phyloP scores from a whole-genome alignment of 2,113 vertebrate species.

The Oophaga pumilio region DNA sequence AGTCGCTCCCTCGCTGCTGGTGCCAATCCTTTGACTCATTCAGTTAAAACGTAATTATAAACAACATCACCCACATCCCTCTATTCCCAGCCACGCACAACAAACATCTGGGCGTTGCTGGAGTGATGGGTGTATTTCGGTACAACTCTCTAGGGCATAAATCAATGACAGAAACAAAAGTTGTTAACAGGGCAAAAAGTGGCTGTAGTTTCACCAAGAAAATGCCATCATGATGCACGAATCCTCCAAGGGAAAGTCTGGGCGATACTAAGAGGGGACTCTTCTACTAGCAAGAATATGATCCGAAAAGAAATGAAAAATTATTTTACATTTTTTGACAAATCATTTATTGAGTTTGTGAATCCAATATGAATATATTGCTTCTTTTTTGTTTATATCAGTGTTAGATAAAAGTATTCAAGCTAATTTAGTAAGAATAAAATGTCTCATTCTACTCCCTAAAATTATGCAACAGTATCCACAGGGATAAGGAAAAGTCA shows the following conservation, averaged over 20 bases:
- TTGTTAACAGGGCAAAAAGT: conserved; percentile 13
- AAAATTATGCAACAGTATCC: no score
- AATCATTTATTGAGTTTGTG: no score
- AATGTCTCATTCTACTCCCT: no score
- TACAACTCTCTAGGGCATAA: conserved; percentile 18
- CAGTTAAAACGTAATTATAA: conserved; percentile 46
- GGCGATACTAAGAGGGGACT: not conserved
- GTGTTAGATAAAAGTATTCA: no score
- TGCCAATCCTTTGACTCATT: conserved; percentile 50
- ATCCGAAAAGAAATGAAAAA: no score
- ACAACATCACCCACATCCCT: conserved; percentile 42
- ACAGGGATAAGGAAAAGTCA: no score
- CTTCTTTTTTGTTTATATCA: no score
- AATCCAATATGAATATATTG: no score
- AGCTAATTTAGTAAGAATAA: no score
- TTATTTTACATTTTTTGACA: no score
- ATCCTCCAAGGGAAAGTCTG: not conserved
- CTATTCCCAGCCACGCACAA: conserved; percentile 22
- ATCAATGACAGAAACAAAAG: conserved; percentile 15
- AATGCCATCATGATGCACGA: not conserved
- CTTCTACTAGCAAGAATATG: no score
- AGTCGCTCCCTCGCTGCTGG: not conserved
- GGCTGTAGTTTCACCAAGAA: conserved; percentile 14
- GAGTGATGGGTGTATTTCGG: conserved; percentile 39
- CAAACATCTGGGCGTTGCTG: conserved; percentile 49